Percentiles rank a stretch among this genome's conserved stretches.
Conservation (phyloP, 2,888 invertebrate genomes). For the Morpho achilles region DNA sequence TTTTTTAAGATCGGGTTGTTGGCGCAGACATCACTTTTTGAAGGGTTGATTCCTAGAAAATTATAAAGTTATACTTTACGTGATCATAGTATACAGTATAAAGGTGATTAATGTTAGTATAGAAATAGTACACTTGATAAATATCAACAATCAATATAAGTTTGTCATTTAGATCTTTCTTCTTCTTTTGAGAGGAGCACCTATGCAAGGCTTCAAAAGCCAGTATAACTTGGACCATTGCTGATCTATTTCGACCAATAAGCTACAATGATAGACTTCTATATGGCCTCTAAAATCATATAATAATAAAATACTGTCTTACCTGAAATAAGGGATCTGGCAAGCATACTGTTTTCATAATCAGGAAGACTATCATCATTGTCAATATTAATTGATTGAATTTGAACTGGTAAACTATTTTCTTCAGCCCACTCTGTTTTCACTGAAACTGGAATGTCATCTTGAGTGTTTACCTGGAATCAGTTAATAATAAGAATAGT, state of each 20-base stretch:
- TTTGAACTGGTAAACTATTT: constrained; percentile 46
- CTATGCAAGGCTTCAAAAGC: too few species aligned
- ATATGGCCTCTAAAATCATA: background rate
- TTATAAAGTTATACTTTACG: constrained; percentile 4
- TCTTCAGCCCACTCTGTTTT: constrained; percentile 66
- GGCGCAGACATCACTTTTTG: constrained; percentile 58
- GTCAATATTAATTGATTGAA: constrained; percentile 50
- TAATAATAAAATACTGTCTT: background rate
- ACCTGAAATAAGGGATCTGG: constrained; percentile 73
- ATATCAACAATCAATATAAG: too few species aligned
- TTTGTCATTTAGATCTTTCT: background rate
- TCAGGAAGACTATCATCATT: constrained; percentile 71
- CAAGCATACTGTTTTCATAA: constrained; percentile 77
- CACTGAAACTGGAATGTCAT: constrained; percentile 58
- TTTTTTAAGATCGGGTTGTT: constrained; percentile 56
- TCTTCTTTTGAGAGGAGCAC: too few species aligned
- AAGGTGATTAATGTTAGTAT: too few species aligned
- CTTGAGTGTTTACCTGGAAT: constrained; percentile 46
- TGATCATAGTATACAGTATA: too few species aligned
- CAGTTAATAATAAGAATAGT: background rate
- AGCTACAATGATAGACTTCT: background rate
- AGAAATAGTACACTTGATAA: too few species aligned
- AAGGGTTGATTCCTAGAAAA: constrained; percentile 67
- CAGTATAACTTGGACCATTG: too few species aligned
- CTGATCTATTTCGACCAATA: too few species aligned